Evolutionary conservation across 2,888 invertebrate species (phyloP), one percentile per base, ranked within the genome.

Genomic region (Sesia apiformis): DNA sequence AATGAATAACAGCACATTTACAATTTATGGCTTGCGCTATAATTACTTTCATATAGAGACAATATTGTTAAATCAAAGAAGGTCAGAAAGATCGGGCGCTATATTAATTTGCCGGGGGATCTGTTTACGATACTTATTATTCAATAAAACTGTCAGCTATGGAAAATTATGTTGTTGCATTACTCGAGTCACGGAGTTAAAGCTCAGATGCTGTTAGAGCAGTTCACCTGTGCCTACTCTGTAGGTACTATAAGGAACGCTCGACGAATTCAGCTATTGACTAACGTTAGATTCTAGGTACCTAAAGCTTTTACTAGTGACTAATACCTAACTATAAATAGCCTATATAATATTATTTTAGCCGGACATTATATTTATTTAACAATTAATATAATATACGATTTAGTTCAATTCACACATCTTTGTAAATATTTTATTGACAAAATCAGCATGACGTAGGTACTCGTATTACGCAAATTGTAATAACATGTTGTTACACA

Each of bases 11-110:
- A 59, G 59, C 56, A 58, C 63, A 62, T 64, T 62, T 60, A 63
- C 63, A 69, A 78, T 77, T 78, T 76, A 79, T 74, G 60, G 62
- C 69, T 64, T 65, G 59, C 64, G 61, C 67, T 67, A 63, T 77
- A 79, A 78, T 79, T 73, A 76, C 74, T 80, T 78, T 75, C 74
- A 71, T 71, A 71, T 66, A 75, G 69, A 73, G 72, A 78, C 74
- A 75, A 77, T 77, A 77, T 70, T 76, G 71, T 68, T 78, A 74
- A 77, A 77, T 77, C 75, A 74, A 66, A 58, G 63, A 64, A 65
- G 79, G 79, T 80, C 77, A 76, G 61, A 57, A 63, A 56, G 61
- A 59, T 60, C 63, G 59, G 53, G 56, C 57, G 58, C 54, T 53
- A 55, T 63, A 57, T 59, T 74, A 72, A 74, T 77, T 73, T 60